Evolutionary conservation across 2,888 invertebrate species (phyloP), one percentile per base, ranked within the genome.

Genomic region (Melipona beecheii): DNA sequence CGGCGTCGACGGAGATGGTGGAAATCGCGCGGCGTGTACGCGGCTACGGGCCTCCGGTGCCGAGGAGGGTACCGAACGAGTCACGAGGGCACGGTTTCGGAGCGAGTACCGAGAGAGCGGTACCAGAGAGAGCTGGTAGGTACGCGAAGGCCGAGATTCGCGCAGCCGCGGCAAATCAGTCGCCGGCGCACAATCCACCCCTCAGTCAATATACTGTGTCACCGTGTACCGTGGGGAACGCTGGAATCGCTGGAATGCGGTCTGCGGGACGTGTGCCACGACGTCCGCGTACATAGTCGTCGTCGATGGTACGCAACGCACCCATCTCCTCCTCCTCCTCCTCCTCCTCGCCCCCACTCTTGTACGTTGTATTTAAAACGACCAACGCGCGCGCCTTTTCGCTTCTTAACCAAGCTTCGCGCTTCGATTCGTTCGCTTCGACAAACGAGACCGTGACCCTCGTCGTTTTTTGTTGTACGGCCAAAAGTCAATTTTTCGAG

Each of bases 111-210:
- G 52, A 19, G 3, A 19, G 3, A 31, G 83, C 85, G 80, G 76
- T 79, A 76, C 72, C 56, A 81, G 68, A 75, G 68, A 75, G 43
- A 84, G 86, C 75, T 73, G 78, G 77, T 79, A 74, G 84, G 87
- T 86, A 87, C 78, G 85, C 86, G 43, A 86, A 43, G 77, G 80
- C 81, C 70, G 92, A 93, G 94, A 95, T 95, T 95, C 95, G 95
- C 95, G 95, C 94, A 93, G 92, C 87, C 94, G 94, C 94, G 95
- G 94, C 95, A 95, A 95, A 95, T 95, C 94, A 91, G 91, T 93
- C 94, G 93, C 92, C 79, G 93, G 94, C 92, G 94, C 93, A 92
- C 90, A 91, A 92, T 93, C 93, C 92, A 91, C 92, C 92, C 92
- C 64, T 93, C 91, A 93, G 93, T 93, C 93, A 92, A 93, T 93